Evolutionary conservation across 2,113 vertebrate species (phyloP), one percentile per base, ranked within the genome.

Genomic region (Rattus norvegicus): DNA sequence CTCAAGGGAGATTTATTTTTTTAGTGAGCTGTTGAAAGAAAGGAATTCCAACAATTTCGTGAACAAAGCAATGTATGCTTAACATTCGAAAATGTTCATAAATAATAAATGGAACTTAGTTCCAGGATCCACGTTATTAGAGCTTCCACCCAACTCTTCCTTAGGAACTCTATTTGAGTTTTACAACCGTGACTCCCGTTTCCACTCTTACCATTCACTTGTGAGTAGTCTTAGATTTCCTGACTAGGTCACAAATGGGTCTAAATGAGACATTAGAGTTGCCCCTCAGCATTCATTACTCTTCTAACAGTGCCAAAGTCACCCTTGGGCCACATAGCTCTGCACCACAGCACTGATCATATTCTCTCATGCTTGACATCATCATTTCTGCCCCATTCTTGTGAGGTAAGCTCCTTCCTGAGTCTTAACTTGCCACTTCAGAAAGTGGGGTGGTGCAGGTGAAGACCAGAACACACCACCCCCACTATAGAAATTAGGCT

Each of bases 1-100:
- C 92, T 76, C 92, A 17, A 36, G 43, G 90, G 79, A 92, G 65
- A 61, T 28, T 26, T 87, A 69, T 5, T 76, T 90, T 90, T 87
- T 91, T 16, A 92, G 94, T 10, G 54, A 95, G 61, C 47, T 76
- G 70, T 95, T 87, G 5, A 85, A 97, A 72, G 92, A 59, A 98
- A 93, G 70, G 2, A 93, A 90, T 83, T 92, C 52, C 88, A 5
- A 89, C 10, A 92, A 87, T 91, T 88, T 88, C 52, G 61, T 94
- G 93, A 56, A 59, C 8, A 88, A 2, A 92, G 52, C 93, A 95
- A 94, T 91, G 84, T 49, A 1, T 36, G 6, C 52, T 83, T 88
- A 73, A 90, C 49, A 22, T 96, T 49, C 39, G 24, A 83, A 70
- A 67, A 81, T 24, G 28, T 69, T 94, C 36, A 83, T 33, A 47